Percentiles rank a stretch among this genome's conserved stretches.
These are phyloP conservation scores for Platynereis dumerilii DNA, from an alignment of 2,888 invertebrate genomes.

Conservation along the genomic window DNA sequence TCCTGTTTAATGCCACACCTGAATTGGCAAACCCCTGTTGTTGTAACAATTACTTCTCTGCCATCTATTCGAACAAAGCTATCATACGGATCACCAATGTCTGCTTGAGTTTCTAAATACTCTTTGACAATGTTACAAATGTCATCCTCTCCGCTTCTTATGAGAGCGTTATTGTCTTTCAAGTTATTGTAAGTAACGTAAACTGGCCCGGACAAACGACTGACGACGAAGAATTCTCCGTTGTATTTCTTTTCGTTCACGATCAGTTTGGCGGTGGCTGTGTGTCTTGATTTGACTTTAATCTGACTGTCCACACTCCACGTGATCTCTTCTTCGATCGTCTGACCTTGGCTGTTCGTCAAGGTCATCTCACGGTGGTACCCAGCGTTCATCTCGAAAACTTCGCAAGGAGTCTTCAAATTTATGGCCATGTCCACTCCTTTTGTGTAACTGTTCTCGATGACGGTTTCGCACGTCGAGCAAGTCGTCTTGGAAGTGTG, in stretches of 20 bases:
- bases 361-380: conserved; percentile 61
- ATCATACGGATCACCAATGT: too few species aligned
- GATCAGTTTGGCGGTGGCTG: conserved; percentile 57
- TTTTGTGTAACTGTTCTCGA: conserved; percentile 43
- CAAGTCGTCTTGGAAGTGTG: conserved; percentile 40
- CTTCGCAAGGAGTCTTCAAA: conserved; percentile 61
- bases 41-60: neutral
- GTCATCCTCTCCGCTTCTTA: conserved; percentile 16
- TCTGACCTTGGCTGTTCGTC: conserved; percentile 57
- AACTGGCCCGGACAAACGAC: conserved; percentile 37
- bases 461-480: conserved; percentile 33
- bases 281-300: conserved; percentile 41
- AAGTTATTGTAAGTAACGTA: conserved; percentile 38
- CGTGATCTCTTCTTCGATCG: conserved; percentile 53
- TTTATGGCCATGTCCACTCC: conserved; percentile 59
- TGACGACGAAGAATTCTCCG: conserved; percentile 52
- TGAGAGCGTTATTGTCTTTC: conserved; percentile 38
- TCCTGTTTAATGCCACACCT: conserved; percentile 2
- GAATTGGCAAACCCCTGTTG: neutral
- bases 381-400: conserved; percentile 61
- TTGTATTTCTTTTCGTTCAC: conserved; percentile 54
- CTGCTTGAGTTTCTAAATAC: too few species aligned
- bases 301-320: conserved; percentile 63
- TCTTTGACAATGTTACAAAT: too few species aligned
- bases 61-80: neutral